These are phyloP conservation scores for Apis dorsata DNA, from an alignment of 1,140 invertebrate genomes.

Conservation along the genomic window DNA sequence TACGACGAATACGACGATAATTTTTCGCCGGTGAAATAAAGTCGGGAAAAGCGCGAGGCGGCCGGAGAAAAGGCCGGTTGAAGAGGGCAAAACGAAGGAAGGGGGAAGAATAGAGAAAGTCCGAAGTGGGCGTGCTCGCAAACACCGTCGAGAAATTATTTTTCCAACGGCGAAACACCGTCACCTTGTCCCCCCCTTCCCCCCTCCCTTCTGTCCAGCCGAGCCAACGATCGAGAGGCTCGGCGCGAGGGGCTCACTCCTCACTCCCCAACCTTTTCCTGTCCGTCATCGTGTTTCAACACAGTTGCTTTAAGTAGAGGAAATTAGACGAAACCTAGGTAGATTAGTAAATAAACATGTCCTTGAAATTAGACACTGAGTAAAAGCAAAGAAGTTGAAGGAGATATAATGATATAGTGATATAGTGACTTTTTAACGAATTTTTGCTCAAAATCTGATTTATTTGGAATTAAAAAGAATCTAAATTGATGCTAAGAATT, in stretches of 20 bases:
- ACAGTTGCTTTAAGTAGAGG: too few relatives aligned
- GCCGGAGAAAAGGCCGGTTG: slow-evolving; percentile 57
- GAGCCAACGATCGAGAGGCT: not conserved
- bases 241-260: not conserved
- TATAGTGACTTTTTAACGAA: too few relatives aligned
- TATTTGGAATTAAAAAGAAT: too few relatives aligned
- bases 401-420: too few relatives aligned
- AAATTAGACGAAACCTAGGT: too few relatives aligned
- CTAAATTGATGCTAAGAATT: too few relatives aligned
- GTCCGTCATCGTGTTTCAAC: not conserved
- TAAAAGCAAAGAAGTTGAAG: too few relatives aligned
- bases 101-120: slow-evolving; percentile 63
- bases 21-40: slow-evolving; percentile 73
- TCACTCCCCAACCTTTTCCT: slow-evolving; percentile 33
- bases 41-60: slow-evolving; percentile 67
- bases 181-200: slow-evolving; percentile 15
- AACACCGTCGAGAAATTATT: slow-evolving; percentile 73
- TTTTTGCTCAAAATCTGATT: too few relatives aligned
- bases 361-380: too few relatives aligned
- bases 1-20: slow-evolving; percentile 62
- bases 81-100: slow-evolving; percentile 61
- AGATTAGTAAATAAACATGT: too few relatives aligned
- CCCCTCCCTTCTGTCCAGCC: slow-evolving; percentile 11
- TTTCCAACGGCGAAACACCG: slow-evolving; percentile 68
- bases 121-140: slow-evolving; percentile 64